phyloP scores from a whole-genome alignment of 2,888 invertebrate species.

The Cepaea hortensis region DNA sequence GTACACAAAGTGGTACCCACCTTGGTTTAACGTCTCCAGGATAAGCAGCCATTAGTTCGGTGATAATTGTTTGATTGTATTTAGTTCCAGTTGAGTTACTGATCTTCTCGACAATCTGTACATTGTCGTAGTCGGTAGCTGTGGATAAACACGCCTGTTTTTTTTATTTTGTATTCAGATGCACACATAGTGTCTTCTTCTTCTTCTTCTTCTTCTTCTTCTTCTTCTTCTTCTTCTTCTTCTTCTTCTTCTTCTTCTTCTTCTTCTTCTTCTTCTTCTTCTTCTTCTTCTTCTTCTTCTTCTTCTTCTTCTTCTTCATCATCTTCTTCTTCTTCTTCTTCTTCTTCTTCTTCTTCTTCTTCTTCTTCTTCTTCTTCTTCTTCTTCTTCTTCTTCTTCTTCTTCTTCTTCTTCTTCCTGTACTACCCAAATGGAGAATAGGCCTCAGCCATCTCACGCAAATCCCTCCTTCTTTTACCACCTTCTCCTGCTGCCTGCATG shows the following conservation, averaged over 20 bases:
- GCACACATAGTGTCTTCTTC: not conserved
- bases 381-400: conserved; percentile 5
- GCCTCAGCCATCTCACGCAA: too few relatives aligned
- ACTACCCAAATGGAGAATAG: not conserved
- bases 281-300: conserved; percentile 1
- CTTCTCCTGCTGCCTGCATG: too few relatives aligned
- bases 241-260: conserved; percentile 7
- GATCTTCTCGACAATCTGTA: not conserved
- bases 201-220: not conserved
- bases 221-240: conserved; percentile 2
- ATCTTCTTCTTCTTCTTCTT: not conserved
- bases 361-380: conserved; percentile 5
- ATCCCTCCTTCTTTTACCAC: too few relatives aligned
- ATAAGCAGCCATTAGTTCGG: not conserved
- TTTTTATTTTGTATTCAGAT: too few relatives aligned
- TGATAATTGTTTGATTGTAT: not conserved
- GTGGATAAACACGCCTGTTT: not conserved
- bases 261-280: not conserved
- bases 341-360: not conserved
- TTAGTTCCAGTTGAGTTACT: not conserved
- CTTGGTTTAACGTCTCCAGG: conserved; percentile 11
- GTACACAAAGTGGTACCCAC: not conserved
- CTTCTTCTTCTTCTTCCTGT: conserved; percentile 1
- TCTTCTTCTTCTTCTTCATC: not conserved
- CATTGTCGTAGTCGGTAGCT: not conserved